Percentiles rank a stretch among this genome's conserved stretches.
Evolutionary conservation across 2,113 vertebrate species (phyloP).

Genomic region (Myanophis thanlyinensis): DNA sequence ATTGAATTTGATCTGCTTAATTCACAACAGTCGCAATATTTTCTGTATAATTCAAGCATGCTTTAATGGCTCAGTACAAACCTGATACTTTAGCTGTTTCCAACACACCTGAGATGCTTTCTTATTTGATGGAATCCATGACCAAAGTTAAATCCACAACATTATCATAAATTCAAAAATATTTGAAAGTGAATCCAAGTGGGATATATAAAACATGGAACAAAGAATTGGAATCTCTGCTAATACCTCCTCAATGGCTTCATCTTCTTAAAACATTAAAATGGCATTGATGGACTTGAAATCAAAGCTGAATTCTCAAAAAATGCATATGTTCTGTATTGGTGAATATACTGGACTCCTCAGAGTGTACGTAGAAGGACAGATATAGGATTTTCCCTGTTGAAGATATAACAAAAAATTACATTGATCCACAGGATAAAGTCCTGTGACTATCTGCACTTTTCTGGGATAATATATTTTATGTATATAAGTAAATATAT

Average conservation of each 20-base stretch:
- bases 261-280: not conserved
- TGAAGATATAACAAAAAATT: not conserved
- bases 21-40: not conserved
- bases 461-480: not conserved
- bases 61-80: not conserved
- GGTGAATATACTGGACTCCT: not conserved
- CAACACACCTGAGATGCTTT: not conserved
- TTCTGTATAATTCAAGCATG: not conserved
- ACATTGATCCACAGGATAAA: not conserved
- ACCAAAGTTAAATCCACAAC: not conserved
- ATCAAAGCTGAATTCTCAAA: not conserved
- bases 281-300: not conserved
- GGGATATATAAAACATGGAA: not conserved
- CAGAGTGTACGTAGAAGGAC: not conserved
- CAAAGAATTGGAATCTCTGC: not conserved
- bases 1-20: not conserved
- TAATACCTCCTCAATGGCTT: not conserved
- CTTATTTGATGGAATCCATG: not conserved
- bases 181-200: not conserved
- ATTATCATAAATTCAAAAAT: not conserved
- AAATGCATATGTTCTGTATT: not conserved
- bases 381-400: not conserved
- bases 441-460: not conserved
- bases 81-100: not conserved
- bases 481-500: not conserved